phyloP scores from a whole-genome alignment of 2,797 vertebrate species.

The Hipposideros larvatus region DNA sequence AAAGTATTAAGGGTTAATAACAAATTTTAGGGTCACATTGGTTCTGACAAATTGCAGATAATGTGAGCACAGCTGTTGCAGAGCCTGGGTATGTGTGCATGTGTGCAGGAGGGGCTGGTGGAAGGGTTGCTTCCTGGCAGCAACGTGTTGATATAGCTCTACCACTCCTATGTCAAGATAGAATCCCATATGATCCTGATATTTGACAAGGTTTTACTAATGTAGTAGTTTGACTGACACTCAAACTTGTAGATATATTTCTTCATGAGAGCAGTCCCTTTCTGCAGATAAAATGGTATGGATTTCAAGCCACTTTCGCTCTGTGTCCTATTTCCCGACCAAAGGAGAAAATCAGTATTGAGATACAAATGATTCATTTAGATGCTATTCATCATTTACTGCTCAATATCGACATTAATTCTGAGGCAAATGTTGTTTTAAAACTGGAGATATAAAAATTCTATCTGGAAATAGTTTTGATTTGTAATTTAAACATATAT shows the following conservation, averaged over 20 bases:
- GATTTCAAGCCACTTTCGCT: background rate
- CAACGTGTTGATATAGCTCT: background rate
- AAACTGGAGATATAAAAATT: background rate
- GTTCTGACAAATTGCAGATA: background rate
- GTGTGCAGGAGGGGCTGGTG: fast-evolving
- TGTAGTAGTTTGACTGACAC: background rate
- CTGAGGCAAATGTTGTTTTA: background rate
- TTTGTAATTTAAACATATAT: background rate
- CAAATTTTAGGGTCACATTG: background rate
- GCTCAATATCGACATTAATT: background rate
- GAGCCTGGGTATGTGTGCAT: background rate
- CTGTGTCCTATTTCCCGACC: background rate
- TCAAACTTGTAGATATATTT: background rate
- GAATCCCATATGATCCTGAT: background rate
- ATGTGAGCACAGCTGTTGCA: background rate
- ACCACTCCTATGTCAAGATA: background rate
- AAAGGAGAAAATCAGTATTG: background rate
- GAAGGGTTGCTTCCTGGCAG: too few relatives aligned
- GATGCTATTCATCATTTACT: background rate
- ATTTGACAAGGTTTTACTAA: background rate
- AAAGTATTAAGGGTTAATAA: background rate
- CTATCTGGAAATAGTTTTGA: background rate
- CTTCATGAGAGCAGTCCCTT: background rate
- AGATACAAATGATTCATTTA: background rate
- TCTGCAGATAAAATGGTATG: background rate